Conservation (phyloP, 2,888 invertebrate genomes). For the Eupelmus urozonus region DNA sequence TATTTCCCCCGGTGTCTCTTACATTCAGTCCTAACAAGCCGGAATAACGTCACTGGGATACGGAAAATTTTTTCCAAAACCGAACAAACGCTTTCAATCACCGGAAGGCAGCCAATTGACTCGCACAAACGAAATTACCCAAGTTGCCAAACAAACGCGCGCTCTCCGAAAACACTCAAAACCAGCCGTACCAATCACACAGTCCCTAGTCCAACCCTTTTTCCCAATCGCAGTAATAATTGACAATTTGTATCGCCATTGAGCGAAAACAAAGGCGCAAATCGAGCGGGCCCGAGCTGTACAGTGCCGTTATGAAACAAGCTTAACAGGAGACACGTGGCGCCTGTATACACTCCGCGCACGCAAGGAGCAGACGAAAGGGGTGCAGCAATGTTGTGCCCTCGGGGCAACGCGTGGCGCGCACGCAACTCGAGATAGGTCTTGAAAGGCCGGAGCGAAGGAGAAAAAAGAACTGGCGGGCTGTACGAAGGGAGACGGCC, state of each 20-base stretch:
- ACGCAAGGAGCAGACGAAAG: constrained; percentile 8
- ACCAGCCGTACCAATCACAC: constrained; percentile 33
- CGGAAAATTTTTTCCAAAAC: too few relatives aligned
- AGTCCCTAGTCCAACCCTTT: constrained; percentile 5
- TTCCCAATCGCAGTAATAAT: constrained; percentile 28
- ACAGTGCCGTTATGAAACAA: constrained; percentile 54
- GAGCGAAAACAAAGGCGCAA: constrained; percentile 61
- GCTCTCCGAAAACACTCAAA: constrained; percentile 8
- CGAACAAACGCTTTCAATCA: too few relatives aligned
- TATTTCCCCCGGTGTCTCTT: too few relatives aligned
- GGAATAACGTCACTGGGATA: too few relatives aligned
- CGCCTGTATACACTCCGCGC: neutral
- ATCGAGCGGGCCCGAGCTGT: constrained; percentile 47
- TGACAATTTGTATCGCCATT: constrained; percentile 42
- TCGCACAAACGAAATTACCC: neutral
- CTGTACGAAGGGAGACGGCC: constrained; percentile 52
- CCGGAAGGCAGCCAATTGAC: too few relatives aligned
- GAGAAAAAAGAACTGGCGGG: neutral
- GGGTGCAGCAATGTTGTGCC: constrained; percentile 38
- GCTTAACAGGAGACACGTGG: constrained; percentile 44
- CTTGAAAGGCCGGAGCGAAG: constrained; percentile 59
- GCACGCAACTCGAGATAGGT: constrained; percentile 71
- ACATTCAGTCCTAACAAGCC: too few relatives aligned
- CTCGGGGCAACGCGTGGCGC: neutral
- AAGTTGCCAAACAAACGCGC: constrained; percentile 1